Evolutionary conservation across 2,888 invertebrate species (phyloP).

Genomic region (Amblyjoppa fuscipennis): DNA sequence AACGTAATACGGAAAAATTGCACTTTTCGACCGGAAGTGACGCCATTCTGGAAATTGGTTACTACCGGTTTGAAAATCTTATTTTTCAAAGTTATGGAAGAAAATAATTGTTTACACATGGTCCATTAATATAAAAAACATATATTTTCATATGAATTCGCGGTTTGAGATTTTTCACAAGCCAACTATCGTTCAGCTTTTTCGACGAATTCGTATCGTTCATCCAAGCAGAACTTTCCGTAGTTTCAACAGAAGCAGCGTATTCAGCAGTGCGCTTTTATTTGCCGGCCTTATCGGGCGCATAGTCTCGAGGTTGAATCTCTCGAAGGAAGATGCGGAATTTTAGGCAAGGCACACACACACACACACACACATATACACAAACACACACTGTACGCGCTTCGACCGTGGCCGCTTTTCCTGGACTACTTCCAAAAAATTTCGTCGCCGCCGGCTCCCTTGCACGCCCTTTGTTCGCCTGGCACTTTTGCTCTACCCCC

Average conservation of each 20-base stretch:
- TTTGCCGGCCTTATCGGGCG: slow-evolving; percentile 38
- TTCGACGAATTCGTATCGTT: slow-evolving; percentile 15
- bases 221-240: slow-evolving; percentile 13
- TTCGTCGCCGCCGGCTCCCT: slow-evolving; percentile 33
- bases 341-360: neutral
- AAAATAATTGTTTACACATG: too few relatives aligned
- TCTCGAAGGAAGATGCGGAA: slow-evolving; percentile 7
- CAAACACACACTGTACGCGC: neutral
- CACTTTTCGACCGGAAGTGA: too few relatives aligned
- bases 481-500: slow-evolving; percentile 5
- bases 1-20: too few relatives aligned
- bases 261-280: slow-evolving; percentile 11
- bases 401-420: slow-evolving; percentile 13
- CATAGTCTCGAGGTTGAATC: slow-evolving; percentile 27
- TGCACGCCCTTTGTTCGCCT: slow-evolving; percentile 32
- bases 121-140: too few relatives aligned
- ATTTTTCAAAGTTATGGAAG: too few relatives aligned
- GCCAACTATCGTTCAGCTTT: neutral
- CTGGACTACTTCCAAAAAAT: slow-evolving; percentile 51
- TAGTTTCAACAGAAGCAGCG: neutral
- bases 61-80: too few relatives aligned
- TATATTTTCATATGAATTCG: neutral
- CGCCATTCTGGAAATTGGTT: too few relatives aligned
- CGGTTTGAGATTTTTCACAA: slow-evolving; percentile 11
- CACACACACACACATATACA: too few relatives aligned